Conservation (phyloP, 2,888 invertebrate genomes). For the Eristalinus aeneus region DNA sequence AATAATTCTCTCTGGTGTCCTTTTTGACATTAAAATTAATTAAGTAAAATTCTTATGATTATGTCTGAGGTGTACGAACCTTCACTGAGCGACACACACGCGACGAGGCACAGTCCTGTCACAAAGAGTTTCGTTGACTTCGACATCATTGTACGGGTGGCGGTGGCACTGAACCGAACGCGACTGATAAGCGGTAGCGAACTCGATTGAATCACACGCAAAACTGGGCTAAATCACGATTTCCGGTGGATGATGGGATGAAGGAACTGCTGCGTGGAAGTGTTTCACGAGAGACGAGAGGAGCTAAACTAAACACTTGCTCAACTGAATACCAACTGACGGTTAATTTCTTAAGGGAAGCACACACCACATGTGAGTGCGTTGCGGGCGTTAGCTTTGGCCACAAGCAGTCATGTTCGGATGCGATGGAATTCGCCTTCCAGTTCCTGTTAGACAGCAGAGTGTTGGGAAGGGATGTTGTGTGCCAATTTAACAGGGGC, state of each 20-base stretch:
- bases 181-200: slow-evolving; percentile 48
- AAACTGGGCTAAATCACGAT: slow-evolving; percentile 59
- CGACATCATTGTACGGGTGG: slow-evolving; percentile 34
- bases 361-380: slow-evolving; percentile 33
- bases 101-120: slow-evolving; percentile 64
- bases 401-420: slow-evolving; percentile 52
- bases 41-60: not conserved
- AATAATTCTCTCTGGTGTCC: slow-evolving; percentile 14
- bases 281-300: not conserved
- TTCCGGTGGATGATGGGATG: slow-evolving; percentile 49
- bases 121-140: slow-evolving; percentile 59
- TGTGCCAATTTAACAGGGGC: slow-evolving; percentile 7
- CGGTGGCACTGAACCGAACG: not conserved
- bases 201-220: slow-evolving; percentile 54
- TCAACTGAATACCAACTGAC: slow-evolving; percentile 69
- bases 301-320: slow-evolving; percentile 67
- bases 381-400: slow-evolving; percentile 52
- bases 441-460: slow-evolving; percentile 27
- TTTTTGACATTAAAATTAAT: slow-evolving; percentile 11
- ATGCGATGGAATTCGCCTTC: slow-evolving; percentile 53
- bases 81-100: slow-evolving; percentile 53
- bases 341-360: slow-evolving; percentile 61
- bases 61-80: slow-evolving; percentile 48
- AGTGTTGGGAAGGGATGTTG: slow-evolving; percentile 41
- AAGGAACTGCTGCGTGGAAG: not conserved